A percentile compares a stretch with the other conserved stretches of the same genome.
Evolutionary conservation across 2,888 invertebrate genomes (phyloP).

Genomic region (Plebejus melissa): DNA sequence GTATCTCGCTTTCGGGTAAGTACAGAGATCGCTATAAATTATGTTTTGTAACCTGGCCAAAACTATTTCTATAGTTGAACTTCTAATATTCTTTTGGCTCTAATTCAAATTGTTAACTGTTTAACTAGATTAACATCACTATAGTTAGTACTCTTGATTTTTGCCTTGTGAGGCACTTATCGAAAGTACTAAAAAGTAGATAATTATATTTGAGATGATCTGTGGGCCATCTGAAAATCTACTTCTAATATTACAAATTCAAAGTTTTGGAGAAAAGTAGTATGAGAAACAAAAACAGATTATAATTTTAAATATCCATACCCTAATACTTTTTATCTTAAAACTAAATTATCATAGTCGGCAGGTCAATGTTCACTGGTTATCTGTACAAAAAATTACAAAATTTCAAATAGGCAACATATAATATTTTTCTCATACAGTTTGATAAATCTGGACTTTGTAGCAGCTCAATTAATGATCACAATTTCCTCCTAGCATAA

Average conservation of each 20-base stretch:
- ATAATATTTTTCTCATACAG: not conserved
- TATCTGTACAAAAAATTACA: not conserved
- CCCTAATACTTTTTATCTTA: not conserved
- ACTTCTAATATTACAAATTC: not conserved
- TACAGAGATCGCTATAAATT: slow-evolving; percentile 45
- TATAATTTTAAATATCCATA: not conserved
- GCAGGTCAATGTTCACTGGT: not conserved
- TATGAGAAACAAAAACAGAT: not conserved
- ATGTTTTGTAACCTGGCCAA: slow-evolving; percentile 62
- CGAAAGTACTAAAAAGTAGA: too few relatives aligned
- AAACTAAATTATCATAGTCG: not conserved
- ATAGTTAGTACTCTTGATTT: slow-evolving; percentile 12
- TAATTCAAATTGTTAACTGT: slow-evolving; percentile 63
- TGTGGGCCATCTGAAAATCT: not conserved
- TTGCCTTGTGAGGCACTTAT: too few relatives aligned
- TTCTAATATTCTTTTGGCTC: slow-evolving; percentile 59
- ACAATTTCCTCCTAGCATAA: not conserved
- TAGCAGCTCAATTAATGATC: not conserved
- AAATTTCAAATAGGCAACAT: not conserved
- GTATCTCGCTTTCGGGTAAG: slow-evolving; percentile 84
- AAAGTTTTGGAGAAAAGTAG: not conserved
- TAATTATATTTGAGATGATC: too few relatives aligned
- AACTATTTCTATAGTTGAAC: slow-evolving; percentile 59
- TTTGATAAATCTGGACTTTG: not conserved
- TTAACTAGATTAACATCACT: slow-evolving; percentile 42